Evolutionary conservation across 2,113 vertebrate species (phyloP).

Genomic region (Eulemur macaco): DNA sequence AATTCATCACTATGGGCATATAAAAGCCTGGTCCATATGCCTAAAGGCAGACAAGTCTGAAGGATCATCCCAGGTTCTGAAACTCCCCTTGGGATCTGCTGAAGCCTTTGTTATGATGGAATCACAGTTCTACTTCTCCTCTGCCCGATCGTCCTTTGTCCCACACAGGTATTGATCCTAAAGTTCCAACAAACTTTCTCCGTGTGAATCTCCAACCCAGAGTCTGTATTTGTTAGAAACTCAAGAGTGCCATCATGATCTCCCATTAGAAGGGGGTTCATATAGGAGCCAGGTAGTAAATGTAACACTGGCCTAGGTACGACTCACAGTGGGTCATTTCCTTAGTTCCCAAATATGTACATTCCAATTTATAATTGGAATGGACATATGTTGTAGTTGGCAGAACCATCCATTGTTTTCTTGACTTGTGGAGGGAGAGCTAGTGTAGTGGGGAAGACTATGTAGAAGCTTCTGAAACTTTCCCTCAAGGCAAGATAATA

Average conservation of each 20-base stretch:
- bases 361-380: background rate
- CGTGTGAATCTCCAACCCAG: background rate
- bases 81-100: background rate
- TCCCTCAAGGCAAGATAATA: background rate
- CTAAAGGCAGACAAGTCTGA: background rate
- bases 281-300: background rate
- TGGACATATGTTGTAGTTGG: background rate
- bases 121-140: background rate
- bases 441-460: background rate
- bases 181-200: background rate
- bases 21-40: background rate
- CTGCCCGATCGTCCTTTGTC: background rate
- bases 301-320: background rate
- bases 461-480: background rate
- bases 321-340: background rate
- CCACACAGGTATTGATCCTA: background rate
- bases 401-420: background rate
- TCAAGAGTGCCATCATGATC: background rate
- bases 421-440: background rate
- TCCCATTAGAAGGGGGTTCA: background rate
- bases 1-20: background rate
- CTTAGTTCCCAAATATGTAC: background rate
- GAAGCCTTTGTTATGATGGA: background rate
- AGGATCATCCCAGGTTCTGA: background rate
- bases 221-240: background rate